These are phyloP conservation scores for Novumbra hubbsi DNA, from an alignment of 2,797 vertebrate species.

Conservation along the genomic window DNA sequence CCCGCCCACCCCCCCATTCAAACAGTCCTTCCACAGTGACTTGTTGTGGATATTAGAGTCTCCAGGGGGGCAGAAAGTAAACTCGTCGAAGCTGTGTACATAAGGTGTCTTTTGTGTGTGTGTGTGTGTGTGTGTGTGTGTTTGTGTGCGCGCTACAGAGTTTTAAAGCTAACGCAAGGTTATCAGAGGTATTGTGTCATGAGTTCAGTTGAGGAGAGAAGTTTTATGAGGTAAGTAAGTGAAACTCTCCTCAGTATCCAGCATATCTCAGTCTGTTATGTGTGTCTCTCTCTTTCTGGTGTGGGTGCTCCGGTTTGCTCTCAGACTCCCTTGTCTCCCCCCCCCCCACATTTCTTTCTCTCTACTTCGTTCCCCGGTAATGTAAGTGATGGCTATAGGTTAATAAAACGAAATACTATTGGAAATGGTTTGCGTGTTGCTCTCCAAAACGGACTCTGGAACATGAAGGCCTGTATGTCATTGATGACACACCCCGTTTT, in stretches of 20 bases:
- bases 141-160: not conserved
- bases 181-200: not conserved
- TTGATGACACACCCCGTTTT: no score
- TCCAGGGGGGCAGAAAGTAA: constrained; percentile 20
- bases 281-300: not conserved
- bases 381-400: constrained; percentile 8
- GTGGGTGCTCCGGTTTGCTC: not conserved
- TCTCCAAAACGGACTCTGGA: not conserved
- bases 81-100: not conserved
- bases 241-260: not conserved
- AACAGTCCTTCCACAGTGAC: constrained; percentile 1
- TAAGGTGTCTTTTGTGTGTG: not conserved
- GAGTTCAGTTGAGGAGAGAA: constrained; percentile 6
- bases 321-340: not conserved
- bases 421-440: not conserved
- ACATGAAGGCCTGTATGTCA: no score
- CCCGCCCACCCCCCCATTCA: not conserved
- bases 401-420: not conserved
- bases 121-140: constrained; percentile 1
- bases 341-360: not conserved
- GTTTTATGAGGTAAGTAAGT: not conserved
- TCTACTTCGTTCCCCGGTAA: not conserved
- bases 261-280: not conserved
- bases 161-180: not conserved
- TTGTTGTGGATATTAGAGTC: constrained; percentile 20